These are phyloP conservation scores for Zeugodacus cucurbitae DNA, from an alignment of 1,140 invertebrate genomes.

Conservation along the genomic window DNA sequence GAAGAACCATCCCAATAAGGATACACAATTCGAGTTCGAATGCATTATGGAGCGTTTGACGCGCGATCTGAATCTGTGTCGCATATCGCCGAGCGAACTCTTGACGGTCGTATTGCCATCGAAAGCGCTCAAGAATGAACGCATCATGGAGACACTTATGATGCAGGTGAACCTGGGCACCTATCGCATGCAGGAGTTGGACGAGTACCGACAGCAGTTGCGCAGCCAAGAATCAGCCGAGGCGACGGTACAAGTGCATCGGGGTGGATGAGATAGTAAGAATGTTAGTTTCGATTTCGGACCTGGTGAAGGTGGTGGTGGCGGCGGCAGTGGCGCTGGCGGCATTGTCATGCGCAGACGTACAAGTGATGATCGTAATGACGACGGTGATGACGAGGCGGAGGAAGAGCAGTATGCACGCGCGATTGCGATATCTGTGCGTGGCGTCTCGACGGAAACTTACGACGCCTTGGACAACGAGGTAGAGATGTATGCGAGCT, in stretches of 20 bases:
- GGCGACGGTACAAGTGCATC: constrained; percentile 68
- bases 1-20: constrained; percentile 79
- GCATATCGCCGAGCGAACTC: constrained; percentile 92
- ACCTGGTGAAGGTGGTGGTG: constrained; percentile 47
- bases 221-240: constrained; percentile 88
- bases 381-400: constrained; percentile 50
- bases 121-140: constrained; percentile 92
- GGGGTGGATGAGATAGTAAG: constrained; percentile 66
- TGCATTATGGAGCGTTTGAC: constrained; percentile 92
- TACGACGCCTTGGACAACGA: constrained; percentile 51
- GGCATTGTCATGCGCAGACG: constrained; percentile 20
- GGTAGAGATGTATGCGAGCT: constrained; percentile 60
- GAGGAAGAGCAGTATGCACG: constrained; percentile 50
- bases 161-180: constrained; percentile 93
- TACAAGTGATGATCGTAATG: constrained; percentile 7
- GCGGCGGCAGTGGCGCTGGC: constrained; percentile 34
- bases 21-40: constrained; percentile 89
- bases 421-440: constrained; percentile 30
- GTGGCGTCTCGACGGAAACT: constrained; percentile 51
- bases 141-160: constrained; percentile 92
- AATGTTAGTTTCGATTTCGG: constrained; percentile 66
- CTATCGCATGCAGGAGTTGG: constrained; percentile 89
- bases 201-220: constrained; percentile 86
- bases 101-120: constrained; percentile 93
- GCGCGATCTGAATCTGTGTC: constrained; percentile 87